Evolutionary conservation across 2,797 vertebrate species (phyloP).

Genomic region (Sylvilagus floridanus): DNA sequence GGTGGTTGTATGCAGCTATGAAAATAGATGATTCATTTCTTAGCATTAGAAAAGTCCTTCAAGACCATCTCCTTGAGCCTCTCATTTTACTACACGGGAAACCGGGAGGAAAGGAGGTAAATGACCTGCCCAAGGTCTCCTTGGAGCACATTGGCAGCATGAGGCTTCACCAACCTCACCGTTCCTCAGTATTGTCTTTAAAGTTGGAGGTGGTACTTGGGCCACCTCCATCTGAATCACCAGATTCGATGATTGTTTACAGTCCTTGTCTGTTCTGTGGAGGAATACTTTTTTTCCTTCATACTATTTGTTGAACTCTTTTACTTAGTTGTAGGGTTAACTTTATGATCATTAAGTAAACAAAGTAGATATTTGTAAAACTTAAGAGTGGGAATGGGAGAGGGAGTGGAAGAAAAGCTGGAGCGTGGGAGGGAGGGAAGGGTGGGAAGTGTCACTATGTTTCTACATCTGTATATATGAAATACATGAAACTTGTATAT

Average conservation of each 20-base stretch:
- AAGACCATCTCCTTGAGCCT: background rate
- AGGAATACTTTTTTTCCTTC: no score
- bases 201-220: background rate
- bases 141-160: background rate
- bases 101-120: background rate
- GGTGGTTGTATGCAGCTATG: slow-evolving; percentile 13
- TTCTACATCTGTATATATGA: background rate
- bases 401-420: no score
- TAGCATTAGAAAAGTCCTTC: background rate
- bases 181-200: background rate
- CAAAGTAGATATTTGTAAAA: no score
- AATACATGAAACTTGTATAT: no score
- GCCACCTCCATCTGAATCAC: background rate
- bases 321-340: no score
- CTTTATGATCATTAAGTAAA: no score
- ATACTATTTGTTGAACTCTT: no score
- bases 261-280: no score
- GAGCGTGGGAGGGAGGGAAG: no score
- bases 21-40: slow-evolving; percentile 16
- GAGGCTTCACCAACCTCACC: background rate
- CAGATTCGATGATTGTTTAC: background rate
- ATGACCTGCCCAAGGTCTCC: background rate
- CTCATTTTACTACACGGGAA: slow-evolving; percentile 8
- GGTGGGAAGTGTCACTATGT: background rate
- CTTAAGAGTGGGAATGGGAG: no score